phyloP scores from a whole-genome alignment of 2,888 invertebrate genomes.

The Drosophila seclusa region DNA sequence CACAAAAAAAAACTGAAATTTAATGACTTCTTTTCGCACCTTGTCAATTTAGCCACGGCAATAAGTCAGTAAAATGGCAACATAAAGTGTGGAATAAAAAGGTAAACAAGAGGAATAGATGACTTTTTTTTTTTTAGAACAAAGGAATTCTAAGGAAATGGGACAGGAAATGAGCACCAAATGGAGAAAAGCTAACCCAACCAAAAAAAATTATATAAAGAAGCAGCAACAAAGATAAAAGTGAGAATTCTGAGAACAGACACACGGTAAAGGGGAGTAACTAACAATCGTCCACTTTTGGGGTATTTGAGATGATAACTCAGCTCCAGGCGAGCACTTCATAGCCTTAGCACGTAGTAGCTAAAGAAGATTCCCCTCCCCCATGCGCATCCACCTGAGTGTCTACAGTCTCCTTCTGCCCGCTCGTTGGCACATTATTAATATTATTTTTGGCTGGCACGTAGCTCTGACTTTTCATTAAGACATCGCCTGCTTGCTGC shows the following conservation, averaged over 20 bases:
- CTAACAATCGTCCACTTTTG: conserved; percentile 45
- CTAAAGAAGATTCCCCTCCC: neutral
- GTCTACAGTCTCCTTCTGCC: conserved; percentile 6
- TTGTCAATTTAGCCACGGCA: conserved; percentile 5
- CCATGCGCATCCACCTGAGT: neutral
- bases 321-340: conserved; percentile 35
- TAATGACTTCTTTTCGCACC: conserved; percentile 8
- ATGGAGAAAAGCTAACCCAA: conserved; percentile 14
- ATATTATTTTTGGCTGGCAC: conserved; percentile 62
- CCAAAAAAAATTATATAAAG: conserved; percentile 2
- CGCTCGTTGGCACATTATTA: conserved; percentile 65
- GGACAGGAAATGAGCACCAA: conserved; percentile 40
- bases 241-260: conserved; percentile 10
- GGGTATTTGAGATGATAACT: conserved; percentile 22
- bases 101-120: conserved; percentile 23
- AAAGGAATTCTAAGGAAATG: conserved; percentile 42
- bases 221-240: conserved; percentile 37
- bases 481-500: conserved; percentile 53
- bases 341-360: conserved; percentile 40
- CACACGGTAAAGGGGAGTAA: conserved; percentile 9
- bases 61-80: conserved; percentile 29
- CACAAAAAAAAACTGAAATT: neutral
- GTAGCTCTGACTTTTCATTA: conserved; percentile 73
- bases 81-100: conserved; percentile 22
- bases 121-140: conserved; percentile 6